Evolutionary conservation across 1,140 invertebrate genomes (phyloP), one percentile per base, ranked within the genome.

Genomic region (Euwallacea similis): DNA sequence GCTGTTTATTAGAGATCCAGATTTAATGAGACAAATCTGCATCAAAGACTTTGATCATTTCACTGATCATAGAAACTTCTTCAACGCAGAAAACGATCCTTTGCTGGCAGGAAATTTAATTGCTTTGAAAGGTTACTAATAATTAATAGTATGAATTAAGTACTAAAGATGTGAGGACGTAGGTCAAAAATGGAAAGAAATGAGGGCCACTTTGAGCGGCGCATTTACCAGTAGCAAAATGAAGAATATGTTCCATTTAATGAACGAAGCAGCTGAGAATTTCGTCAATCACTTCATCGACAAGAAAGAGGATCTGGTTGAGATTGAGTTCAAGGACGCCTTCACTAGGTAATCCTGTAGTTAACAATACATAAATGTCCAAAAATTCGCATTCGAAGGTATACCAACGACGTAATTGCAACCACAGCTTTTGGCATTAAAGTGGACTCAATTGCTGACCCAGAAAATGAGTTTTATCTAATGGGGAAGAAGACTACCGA

Each of bases 41-140:
- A 78, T 87, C 0, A 85, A 84, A 62, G 85, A 87, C 54, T 87
- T 87, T 69, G 78, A 85, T 13, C 69, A 81, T 63, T 87, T 87
- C 61, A 74, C 78, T 0, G 81, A 87, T 75, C 81, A 84, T 67
- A 75, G 79, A 33, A 15, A 0, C 2, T 82, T 87, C 50, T 74
- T 86, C 6, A 75, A 76, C 10, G 79, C 80, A n/a, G 79, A 85
- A 0, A 53, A 75, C 3, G 87, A 88, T 65, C 85, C 84, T 0
- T 61, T 89, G 0, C 79, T 88, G 46, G 83, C 81, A 11, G 82
- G 82, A 9, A 86, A 84, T 75, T 67, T 89, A 3, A 82, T 85
- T 43, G 74, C 83, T 4, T 82, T 89, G 74, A 83, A 81, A 79
- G 86, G 85, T 84, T 74, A 72, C 8, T n/a, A 61, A 2, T 9